Percentiles rank a stretch among this genome's conserved stretches.
Evolutionary conservation across 2,113 vertebrate genomes (phyloP).

Genomic region (Megalops atlanticus): DNA sequence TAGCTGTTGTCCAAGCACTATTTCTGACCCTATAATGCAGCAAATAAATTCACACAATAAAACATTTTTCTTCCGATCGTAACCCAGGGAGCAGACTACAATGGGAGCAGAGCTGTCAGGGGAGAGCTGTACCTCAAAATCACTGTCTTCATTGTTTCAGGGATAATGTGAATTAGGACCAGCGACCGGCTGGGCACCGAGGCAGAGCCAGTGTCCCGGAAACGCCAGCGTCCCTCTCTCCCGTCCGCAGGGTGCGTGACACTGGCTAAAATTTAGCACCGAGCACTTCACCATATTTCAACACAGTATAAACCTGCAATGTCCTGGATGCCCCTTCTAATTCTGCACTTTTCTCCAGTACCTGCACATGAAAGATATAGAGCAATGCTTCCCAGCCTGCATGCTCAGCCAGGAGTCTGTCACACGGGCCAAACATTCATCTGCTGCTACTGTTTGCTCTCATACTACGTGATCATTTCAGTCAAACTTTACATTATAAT

Average conservation of each 20-base stretch:
- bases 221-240: neutral
- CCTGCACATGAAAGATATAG: neutral
- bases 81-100: conserved; percentile 8
- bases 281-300: neutral
- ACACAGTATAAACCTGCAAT: neutral
- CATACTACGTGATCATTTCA: no score
- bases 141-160: neutral
- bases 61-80: conserved; percentile 5
- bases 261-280: no score
- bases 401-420: no score
- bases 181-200: no score
- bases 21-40: conserved; percentile 8
- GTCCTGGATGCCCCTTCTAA: no score
- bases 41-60: conserved; percentile 12
- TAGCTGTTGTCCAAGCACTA: conserved; percentile 6
- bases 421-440: no score
- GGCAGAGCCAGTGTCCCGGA: no score
- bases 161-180: neutral
- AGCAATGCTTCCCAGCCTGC: neutral
- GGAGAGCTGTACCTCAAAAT: conserved; percentile 1
- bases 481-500: no score
- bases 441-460: no score
- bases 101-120: neutral
- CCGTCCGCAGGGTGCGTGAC: no score
- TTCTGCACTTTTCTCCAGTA: no score